Base-by-base conservation (phyloP, 1,140 invertebrate species). In the Rhagoletis zephyria region DNA sequence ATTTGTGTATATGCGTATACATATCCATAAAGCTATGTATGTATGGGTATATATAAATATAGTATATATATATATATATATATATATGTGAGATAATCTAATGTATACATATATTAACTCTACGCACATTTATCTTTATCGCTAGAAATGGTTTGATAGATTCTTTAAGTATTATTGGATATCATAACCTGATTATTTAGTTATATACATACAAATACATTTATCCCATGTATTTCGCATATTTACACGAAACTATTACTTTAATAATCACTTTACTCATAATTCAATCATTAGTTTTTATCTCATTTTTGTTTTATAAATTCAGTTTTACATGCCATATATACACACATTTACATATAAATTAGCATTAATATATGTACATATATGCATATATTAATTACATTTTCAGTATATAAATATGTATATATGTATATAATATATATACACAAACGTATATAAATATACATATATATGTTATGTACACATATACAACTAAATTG, bases 121-220 rank as follows among this genome's bases (percentile, higher is more conserved):
- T 5, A 56, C 10, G 10, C 10, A 74, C 40, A 74, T 74, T 74
- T 74, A 42, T 45, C 42, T 45, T 74, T 45, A 74, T 42, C 40
- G 40, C 30, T 30, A 40, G 10, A 48, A 45, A 74, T 40, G 40
- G 67, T 74, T 67, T 67, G 40, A 30, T 16, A 30, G 12, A 74
- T 74, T 74, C 45, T 42, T 45, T 74, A 45, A 74, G 40, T 74
- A 74, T 45, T 14, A 74, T 74, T 74, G 42, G 40, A 74, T 14
- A 45, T 74, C 30, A 42, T 40, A 67, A 67, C 10, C 19, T 30
- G 2, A 30, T 65, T 19, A 65, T 65, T 65, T 30, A 63, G 14
- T 16, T 63, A 63, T 63, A 63, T 16, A 63, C 19, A 63, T 5
- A 65, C 7, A 65, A 65, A 65, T 65, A 65, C 64, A 65, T 9